Evolutionary conservation across 2,888 invertebrate species (phyloP), one percentile per base, ranked within the genome.

Genomic region (Tenthredo distinguenda): DNA sequence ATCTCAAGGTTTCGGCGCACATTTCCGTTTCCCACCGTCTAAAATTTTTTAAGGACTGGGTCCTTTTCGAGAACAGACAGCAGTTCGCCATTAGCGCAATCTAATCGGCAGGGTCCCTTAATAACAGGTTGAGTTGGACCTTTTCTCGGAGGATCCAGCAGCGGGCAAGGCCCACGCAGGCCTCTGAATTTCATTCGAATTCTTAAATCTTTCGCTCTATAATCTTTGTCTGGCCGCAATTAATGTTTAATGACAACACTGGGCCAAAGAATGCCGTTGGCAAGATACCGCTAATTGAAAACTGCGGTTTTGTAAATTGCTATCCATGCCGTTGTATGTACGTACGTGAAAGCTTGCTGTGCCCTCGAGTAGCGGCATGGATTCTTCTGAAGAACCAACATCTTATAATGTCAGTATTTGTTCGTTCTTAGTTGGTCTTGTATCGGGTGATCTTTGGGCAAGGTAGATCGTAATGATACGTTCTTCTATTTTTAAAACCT

Each of bases 11-110:
- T 83, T 68, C 12, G 4, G 21, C 31, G 68, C 43, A 50, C 68
- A 68, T 68, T 83, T 68, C 47, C 43, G 10, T 83, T 83, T 83
- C 68, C 47, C 83, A 68, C 43, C 43, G 68, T 83, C 47, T 18
- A 31, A 68, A 83, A 68, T 47, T 47, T 71, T 21, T 47, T 40
- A 68, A 68, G 71, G 68, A 26, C 83, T 68, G 83, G 55, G 50
- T 47, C 83, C 83, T 83, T 83, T 83, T 83, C n/a, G 21, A 68
- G 71, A 83, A 58, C 68, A 91, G 92, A 92, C 92, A 92, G 90
- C 89, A 90, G 91, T 91, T 92, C 91, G 91, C 92, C 92, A 92
- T 92, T 92, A 92, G 91, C 90, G 90, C 92, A 92, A 92, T 92
- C 92, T 92, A 92, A 92, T 92, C 92, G 91, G 87, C 87, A 87